Evolutionary conservation across 1,140 invertebrate genomes (phyloP), one percentile per base, ranked within the genome.

Genomic region (Chionoecetes opilio): DNA sequence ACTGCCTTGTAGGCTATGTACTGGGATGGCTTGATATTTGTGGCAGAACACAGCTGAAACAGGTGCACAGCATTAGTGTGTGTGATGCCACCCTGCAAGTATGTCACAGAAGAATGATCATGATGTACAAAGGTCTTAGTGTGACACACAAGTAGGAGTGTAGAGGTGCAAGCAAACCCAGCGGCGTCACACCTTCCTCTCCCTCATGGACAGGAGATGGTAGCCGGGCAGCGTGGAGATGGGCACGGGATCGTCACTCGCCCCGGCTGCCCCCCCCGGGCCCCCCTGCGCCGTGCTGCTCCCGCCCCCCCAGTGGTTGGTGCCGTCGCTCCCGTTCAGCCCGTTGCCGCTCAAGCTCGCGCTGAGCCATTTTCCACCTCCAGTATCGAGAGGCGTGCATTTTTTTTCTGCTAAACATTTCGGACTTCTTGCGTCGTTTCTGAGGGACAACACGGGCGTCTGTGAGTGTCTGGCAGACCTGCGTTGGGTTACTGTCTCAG

Each of bases 381-480:
- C 96, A 96, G 94, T 96, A 96, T 91, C 96, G 95, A 95, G 95
- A 96, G 95, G 95, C 95, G 94, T 96, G 96, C 91, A 96, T 93
- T 94, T 96, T 96, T 93, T 96, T 96, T 93, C 96, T 87, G 86
- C 96, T 95, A 94, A 96, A 96, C 86, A 95, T 96, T 95, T 96
- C 95, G 96, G 96, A 96, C 95, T 96, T 96, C 94, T 96, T 96
- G 94, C 95, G 96, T 94, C 95, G 93, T 91, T 97, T 96, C 95
- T 96, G 96, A 85, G 93, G 91, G 91, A 87, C 85, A 96, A 84
- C 93, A 82, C 35, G 34, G 75, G 34, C 87, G 29, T 34, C 87
- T 89, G 41, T 41, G 87, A 89, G 37, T 37, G 37, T 89, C 41
- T 31, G 41, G 35, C 41, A 89, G 29, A 21, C 87, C 34, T 41